Base-by-base conservation (phyloP, 1,140 invertebrate genomes). In the Aphidius ervi region DNA sequence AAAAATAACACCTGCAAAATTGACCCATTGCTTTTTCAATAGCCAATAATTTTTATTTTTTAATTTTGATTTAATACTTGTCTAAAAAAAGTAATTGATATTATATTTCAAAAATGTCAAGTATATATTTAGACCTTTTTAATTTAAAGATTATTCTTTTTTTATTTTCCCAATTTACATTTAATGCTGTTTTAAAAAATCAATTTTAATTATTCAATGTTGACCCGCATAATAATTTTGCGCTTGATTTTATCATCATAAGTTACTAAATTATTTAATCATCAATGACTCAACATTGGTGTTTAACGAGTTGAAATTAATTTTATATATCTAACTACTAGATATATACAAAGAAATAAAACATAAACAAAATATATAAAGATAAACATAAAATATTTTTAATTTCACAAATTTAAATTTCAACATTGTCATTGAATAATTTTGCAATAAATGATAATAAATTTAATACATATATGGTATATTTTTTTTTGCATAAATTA, bases 271-370 rank as follows among this genome's bases (percentile, higher is more conserved):
- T 53, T 31, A 39, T 52, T 52, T 52, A 52, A 7, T 39, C 0
- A 52, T 52, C 31, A 9, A 46, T 46, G 16, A 56, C 55, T 43
- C 42, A 56, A 46, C 23, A 60, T 60, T 54, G 58, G 37, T 5
- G 42, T 10, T n/a, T 40, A 54, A 53, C 45, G 50, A 60, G 20
- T 53, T 54, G 50, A 23, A 60, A 60, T 54, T 60, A 54, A 60
- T 60, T 52, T 40, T 16, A 43, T 54, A 41, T 41, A 9, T 16
- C 16, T 16, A 16, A 16, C 16, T 16, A 16, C 16, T 16, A 16
- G 16, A 16, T 16, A 16, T 16, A 16, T 16, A 16, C 16, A 16
- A 16, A 16, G 16, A 16, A 16, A 16, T 16, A 16, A 16, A 16
- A 16, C 16, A 16, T 16, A 0, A 16, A 16, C 16, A 16, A 16